Base-by-base conservation (phyloP, 2,113 vertebrate species). In the Phalacrocorax pelagicus region DNA sequence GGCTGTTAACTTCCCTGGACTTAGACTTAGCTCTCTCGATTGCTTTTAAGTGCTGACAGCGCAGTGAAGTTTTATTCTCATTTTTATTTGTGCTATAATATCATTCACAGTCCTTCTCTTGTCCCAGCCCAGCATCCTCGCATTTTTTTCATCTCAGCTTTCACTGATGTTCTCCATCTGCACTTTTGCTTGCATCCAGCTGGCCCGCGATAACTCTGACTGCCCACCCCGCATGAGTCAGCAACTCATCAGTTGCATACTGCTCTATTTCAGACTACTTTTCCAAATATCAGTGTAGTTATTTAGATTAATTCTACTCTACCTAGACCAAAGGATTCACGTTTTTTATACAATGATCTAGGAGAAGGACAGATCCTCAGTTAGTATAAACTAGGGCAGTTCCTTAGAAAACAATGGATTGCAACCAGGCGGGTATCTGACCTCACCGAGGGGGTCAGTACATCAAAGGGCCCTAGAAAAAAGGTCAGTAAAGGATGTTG, bases 401-500 rank as follows among this genome's bases (percentile, higher is more conserved):
- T 47, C 71, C 58, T 63, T 6, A 20, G 51, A 22, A 78, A 67
- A 32, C 6, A 12, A 2, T 0, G 26, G 46, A 10, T 7, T 2
- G 11, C n/a, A 36, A 29, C 61, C 44, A 38, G 21, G 51, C 2
- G 3, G 49, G 32, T 3, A 32, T 8, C 61, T 11, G 24, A 30
- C 46, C 47, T 46, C 51, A 23, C 14, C 38, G 15, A n/a, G 22
- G 10, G 10, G 6, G 4, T 26, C 0, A 1, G 40, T 0, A 49
- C 21, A 5, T 2, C 26, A 20, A 46, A 80, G 47, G 58, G 30
- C 9, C 44, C 44, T 7, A 15, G 49, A 52, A 88, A 11, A 55
- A 20, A 44, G 38, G 15, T 23, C 11, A 58, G 29, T 21, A 12
- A 40, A 70, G 32, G 8, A 24, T 18, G 32, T 3, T 65, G 44